These are phyloP conservation scores for Polietes domitor DNA, from an alignment of 2,888 invertebrate genomes.

Conservation along the genomic window DNA sequence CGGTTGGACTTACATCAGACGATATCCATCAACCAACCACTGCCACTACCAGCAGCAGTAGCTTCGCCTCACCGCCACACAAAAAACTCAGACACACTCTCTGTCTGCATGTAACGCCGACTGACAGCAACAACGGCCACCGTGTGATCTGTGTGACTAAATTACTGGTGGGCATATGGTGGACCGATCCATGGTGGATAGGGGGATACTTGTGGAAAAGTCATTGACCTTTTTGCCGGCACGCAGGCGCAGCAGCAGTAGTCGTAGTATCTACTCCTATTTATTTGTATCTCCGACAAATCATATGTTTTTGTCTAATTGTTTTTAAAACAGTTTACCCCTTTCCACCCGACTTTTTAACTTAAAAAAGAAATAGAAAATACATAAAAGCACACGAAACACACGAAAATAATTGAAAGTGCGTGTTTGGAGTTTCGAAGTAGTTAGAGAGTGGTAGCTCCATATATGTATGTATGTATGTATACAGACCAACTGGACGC, in stretches of 20 bases:
- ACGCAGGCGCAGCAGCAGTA: background rate
- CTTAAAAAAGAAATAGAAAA: background rate
- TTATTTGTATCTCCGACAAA: background rate
- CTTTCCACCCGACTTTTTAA: no score
- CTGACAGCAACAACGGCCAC: background rate
- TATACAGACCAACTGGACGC: background rate
- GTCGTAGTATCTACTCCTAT: no score
- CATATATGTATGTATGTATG: no score
- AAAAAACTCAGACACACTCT: background rate
- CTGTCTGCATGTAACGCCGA: no score
- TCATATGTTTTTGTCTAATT: background rate
- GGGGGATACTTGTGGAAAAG: background rate
- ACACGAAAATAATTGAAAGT: slow-evolving; percentile 2
- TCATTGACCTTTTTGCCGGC: slow-evolving; percentile 25
- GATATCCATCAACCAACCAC: no score
- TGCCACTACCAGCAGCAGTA: no score
- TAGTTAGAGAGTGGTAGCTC: background rate
- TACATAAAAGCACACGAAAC: background rate
- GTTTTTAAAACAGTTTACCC: background rate
- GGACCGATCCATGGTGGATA: no score
- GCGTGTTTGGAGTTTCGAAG: slow-evolving; percentile 12
- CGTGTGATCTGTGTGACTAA: background rate
- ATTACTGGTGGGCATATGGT: no score
- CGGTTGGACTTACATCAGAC: background rate
- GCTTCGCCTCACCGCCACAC: no score